Base-by-base conservation (phyloP, 2,797 vertebrate genomes). In the Thripadectes ignobilis region DNA sequence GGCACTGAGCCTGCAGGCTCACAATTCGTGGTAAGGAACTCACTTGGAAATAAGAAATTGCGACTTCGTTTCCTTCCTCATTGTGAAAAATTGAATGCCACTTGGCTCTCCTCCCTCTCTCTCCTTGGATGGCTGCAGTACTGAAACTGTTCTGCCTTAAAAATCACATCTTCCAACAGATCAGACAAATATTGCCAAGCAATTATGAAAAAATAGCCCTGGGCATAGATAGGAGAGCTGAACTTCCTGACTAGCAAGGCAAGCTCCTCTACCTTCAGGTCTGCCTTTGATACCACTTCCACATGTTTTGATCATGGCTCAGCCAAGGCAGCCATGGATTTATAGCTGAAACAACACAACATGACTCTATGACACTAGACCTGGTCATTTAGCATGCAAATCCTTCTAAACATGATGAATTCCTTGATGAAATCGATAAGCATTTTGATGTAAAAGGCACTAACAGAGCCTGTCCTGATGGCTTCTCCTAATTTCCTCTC, bases 21-120 rank as follows among this genome's bases (percentile, higher is more conserved):
- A n/a, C 26, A n/a, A 19, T 74, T 48, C 38, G 10, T 2, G 9
- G 38, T 46, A 39, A 79, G 49, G 30, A 72, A 51, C 72, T 61
- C 26, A 48, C 46, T 81, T 67, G 77, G 46, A 88, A 89, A 57
- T 39, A 65, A 74, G 38, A 88, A 78, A 84, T 51, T 46, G 41
- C 46, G 86, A 86, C 54, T 92, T 93, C 27, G 68, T 90, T 93
- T 95, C 69, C 46, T 84, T 92, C 23, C 49, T 92, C 17, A 32
- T 38, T 61, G 78, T 17, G 46, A 84, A 75, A 88, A 84, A 66
- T 9, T 45, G 39, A 63, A 61, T 92, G 88, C 78, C 76, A 29
- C 1, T 75, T 86, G 77, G 34, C 38, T 84, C 84, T 86, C 51
- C 36, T 75, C 41, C 32, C 24, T 74, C 20, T 45, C 3, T 82